These are phyloP conservation scores for Pterocles burchelli DNA, from an alignment of 2,113 vertebrate species.

Conservation along the genomic window DNA sequence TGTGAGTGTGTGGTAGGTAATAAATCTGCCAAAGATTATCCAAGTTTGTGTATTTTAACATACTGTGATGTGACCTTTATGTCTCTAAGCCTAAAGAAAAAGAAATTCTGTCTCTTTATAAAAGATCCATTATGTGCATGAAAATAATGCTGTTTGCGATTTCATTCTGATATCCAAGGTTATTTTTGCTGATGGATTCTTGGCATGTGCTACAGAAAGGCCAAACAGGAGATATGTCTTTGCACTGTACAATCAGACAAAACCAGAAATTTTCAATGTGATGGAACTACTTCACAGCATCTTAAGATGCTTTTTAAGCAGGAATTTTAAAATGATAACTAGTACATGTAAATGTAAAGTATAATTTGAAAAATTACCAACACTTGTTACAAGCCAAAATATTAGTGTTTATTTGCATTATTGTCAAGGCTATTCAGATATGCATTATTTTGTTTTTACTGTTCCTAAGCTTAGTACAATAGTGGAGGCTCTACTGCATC, in stretches of 20 bases:
- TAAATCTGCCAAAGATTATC: conserved; percentile 64
- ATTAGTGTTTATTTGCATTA: conserved; percentile 38
- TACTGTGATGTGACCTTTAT: conserved; percentile 60
- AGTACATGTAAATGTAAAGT: conserved; percentile 17
- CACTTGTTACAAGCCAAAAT: conserved; percentile 27
- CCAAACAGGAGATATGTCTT: background rate
- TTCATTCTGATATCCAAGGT: background rate
- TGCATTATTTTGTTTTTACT: background rate
- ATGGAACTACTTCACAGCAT: conserved; percentile 14
- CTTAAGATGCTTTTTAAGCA: conserved; percentile 24
- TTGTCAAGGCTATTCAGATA: conserved; percentile 52
- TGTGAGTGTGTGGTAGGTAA: conserved; percentile 53
- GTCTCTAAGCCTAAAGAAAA: conserved; percentile 48
- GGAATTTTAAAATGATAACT: conserved; percentile 53
- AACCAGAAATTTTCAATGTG: background rate
- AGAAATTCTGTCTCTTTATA: conserved; percentile 47
- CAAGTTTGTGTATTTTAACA: conserved; percentile 62
- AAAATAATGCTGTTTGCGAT: background rate
- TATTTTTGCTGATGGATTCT: conserved; percentile 37
- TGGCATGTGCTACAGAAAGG: conserved; percentile 27
- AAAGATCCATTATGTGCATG: conserved; percentile 40
- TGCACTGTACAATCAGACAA: background rate
- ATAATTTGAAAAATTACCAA: conserved; percentile 62
- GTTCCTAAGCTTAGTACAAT: background rate
- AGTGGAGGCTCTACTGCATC: background rate